phyloP scores from a whole-genome alignment of 2,888 invertebrate species.

The Tachina fera region DNA sequence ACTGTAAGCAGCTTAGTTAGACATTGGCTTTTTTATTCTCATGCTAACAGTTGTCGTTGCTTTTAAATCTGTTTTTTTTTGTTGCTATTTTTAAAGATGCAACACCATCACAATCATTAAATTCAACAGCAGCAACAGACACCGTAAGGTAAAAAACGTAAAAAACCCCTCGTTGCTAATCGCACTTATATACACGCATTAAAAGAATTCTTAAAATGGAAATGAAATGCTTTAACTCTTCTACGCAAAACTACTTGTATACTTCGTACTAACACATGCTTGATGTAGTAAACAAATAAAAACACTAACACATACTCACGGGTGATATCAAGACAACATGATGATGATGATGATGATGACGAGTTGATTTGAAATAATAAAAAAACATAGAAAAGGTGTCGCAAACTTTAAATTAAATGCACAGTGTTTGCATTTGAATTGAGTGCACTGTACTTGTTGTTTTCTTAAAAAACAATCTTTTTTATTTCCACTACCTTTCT shows the following conservation, averaged over 20 bases:
- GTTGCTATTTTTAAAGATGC: slow-evolving; percentile 38
- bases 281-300: slow-evolving; percentile 27
- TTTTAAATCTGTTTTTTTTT: slow-evolving; percentile 33
- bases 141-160: background rate
- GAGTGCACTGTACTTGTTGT: slow-evolving; percentile 37
- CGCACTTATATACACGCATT: slow-evolving; percentile 57
- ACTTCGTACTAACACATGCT: slow-evolving; percentile 14
- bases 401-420: slow-evolving; percentile 68
- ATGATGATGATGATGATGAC: slow-evolving; percentile 17
- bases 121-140: slow-evolving; percentile 51
- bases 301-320: slow-evolving; percentile 14
- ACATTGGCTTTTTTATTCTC: slow-evolving; percentile 37
- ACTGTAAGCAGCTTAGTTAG: slow-evolving; percentile 70
- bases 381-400: slow-evolving; percentile 61
- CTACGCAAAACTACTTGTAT: slow-evolving; percentile 38
- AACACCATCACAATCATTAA: slow-evolving; percentile 61
- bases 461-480: background rate
- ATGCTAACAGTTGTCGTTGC: slow-evolving; percentile 8
- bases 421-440: slow-evolving; percentile 62
- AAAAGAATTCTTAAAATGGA: slow-evolving; percentile 53
- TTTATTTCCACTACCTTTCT: slow-evolving; percentile 2
- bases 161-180: slow-evolving; percentile 43
- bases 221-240: slow-evolving; percentile 46
- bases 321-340: slow-evolving; percentile 1
- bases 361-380: background rate